Conservation (phyloP, 2,888 invertebrate genomes). For the Clostera curtula region DNA sequence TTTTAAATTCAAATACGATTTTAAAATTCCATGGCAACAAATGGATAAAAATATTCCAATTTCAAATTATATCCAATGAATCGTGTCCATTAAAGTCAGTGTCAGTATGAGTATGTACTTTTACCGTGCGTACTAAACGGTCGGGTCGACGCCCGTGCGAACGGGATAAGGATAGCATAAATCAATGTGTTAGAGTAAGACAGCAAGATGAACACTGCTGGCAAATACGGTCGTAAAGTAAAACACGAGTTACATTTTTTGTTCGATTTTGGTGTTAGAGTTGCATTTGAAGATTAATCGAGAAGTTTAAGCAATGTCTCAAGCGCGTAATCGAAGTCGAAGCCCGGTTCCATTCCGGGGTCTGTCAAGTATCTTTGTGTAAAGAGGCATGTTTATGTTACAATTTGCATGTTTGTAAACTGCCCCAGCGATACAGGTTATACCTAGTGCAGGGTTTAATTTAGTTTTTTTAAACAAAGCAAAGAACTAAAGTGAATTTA, state of each 20-base stretch:
- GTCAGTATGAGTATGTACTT: constrained; percentile 35
- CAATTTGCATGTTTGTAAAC: too few relatives aligned
- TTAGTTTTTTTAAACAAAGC: too few relatives aligned
- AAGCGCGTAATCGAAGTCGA: too few relatives aligned
- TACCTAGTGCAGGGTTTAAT: too few relatives aligned
- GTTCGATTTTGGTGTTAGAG: constrained; percentile 39
- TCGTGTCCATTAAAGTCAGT: constrained; percentile 28
- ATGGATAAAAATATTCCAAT: constrained; percentile 9
- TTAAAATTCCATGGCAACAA: constrained; percentile 3
- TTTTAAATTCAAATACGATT: too few relatives aligned
- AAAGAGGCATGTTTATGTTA: too few relatives aligned
- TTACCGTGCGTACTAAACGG: constrained; percentile 34
- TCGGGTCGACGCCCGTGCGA: constrained; percentile 56
- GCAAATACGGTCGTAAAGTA: constrained; percentile 54
- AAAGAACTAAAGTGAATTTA: too few relatives aligned
- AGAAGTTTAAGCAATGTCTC: constrained; percentile 17
- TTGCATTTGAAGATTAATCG: constrained; percentile 26
- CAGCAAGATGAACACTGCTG: constrained; percentile 29
- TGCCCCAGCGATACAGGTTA: too few relatives aligned
- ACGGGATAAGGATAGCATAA: constrained; percentile 19
- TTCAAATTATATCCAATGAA: constrained; percentile 24
- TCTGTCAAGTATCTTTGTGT: too few relatives aligned
- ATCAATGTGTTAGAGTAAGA: constrained; percentile 22
- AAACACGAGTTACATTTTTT: constrained; percentile 47
- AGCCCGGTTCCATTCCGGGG: too few relatives aligned